phyloP scores from a whole-genome alignment of 2,113 vertebrate species.

The Cebus imitator region DNA sequence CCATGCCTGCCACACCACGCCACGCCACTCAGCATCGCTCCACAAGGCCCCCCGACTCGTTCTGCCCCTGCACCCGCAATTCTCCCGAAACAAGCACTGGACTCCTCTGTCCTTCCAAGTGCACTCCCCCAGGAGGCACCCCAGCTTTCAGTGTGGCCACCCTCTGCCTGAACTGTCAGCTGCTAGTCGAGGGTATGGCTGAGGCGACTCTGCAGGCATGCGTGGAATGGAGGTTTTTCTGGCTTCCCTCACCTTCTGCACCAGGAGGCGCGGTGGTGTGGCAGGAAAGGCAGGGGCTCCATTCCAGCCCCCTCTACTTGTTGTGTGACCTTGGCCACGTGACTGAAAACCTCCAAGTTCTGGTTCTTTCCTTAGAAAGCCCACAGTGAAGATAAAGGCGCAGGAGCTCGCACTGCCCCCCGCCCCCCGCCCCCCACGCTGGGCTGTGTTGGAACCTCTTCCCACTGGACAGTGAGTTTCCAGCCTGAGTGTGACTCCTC shows the following conservation, averaged over 20 bases:
- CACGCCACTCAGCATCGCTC: background rate
- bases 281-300: fast-evolving
- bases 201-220: background rate
- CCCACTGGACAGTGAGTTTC: background rate
- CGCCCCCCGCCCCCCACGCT: background rate
- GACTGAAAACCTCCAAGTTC: background rate
- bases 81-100: background rate
- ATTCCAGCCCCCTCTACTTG: background rate
- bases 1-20: no score
- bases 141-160: background rate
- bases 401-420: background rate
- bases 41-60: background rate
- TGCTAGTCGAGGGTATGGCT: background rate
- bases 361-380: background rate
- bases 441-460: background rate
- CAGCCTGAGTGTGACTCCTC: background rate
- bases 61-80: fast-evolving
- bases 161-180: background rate
- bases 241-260: background rate
- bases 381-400: background rate
- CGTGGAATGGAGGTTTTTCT: background rate
- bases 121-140: background rate
- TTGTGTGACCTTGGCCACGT: background rate
- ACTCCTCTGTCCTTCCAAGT: background rate
- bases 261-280: background rate